Percentiles rank a stretch among this genome's conserved stretches.
Evolutionary conservation across 2,888 invertebrate genomes (phyloP).

Genomic region (Tortricodes alternella): DNA sequence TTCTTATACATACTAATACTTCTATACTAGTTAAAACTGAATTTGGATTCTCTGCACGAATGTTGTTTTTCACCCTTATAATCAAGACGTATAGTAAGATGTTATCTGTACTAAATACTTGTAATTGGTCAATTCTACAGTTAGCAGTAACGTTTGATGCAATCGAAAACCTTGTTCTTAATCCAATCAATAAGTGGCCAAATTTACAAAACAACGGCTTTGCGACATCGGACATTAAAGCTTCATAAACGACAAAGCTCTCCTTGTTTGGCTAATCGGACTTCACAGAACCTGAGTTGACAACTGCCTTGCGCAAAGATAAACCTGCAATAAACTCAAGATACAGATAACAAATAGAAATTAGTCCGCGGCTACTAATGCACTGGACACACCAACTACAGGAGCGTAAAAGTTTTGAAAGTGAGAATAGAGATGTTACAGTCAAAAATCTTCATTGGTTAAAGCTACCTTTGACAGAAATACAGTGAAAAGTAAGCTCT

Average conservation of each 20-base stretch:
- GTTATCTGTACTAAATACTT: too few species aligned
- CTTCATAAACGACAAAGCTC: not conserved
- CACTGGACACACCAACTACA: not conserved
- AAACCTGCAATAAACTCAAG: not conserved
- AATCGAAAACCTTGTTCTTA: slow-evolving; percentile 15
- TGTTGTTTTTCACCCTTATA: too few species aligned
- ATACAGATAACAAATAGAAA: not conserved
- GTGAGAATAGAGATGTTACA: too few species aligned
- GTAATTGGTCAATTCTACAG: too few species aligned
- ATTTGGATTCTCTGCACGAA: too few species aligned
- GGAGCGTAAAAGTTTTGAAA: too few species aligned
- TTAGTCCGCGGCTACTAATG: not conserved
- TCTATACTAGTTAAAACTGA: too few species aligned
- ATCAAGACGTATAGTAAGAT: too few species aligned
- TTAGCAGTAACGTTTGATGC: not conserved
- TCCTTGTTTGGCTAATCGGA: slow-evolving; percentile 18
- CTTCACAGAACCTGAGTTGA: not conserved
- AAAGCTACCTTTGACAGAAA: too few species aligned
- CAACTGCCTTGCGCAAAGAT: slow-evolving; percentile 14
- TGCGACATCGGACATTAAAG: slow-evolving; percentile 2
- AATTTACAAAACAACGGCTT: not conserved
- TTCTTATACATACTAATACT: too few species aligned
- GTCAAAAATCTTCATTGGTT: too few species aligned
- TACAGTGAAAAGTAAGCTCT: too few species aligned
- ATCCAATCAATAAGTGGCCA: slow-evolving; percentile 2